Conservation (phyloP, 1,140 invertebrate species). For the Pygmarrhopalites habei region DNA sequence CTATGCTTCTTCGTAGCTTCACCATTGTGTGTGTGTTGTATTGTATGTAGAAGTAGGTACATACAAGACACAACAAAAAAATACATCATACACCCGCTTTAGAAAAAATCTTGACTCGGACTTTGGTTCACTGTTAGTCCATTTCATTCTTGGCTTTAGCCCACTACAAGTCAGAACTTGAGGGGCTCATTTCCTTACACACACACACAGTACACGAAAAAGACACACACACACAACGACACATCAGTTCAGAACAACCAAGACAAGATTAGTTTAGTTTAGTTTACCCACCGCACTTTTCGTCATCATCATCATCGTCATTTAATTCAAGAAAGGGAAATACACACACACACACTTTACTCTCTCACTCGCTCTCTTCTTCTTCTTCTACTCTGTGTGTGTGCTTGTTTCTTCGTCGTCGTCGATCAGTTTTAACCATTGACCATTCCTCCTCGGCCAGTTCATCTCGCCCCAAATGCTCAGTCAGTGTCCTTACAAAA, state of each 20-base stretch:
- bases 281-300: neutral
- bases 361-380: too few relatives aligned
- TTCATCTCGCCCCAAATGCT: too few relatives aligned
- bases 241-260: neutral
- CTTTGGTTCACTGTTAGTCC: neutral
- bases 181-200: neutral
- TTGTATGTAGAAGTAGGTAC: neutral
- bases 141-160: constrained; percentile 5
- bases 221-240: neutral
- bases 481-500: too few relatives aligned
- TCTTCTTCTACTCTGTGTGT: too few relatives aligned
- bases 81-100: neutral
- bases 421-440: too few relatives aligned
- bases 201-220: too few relatives aligned
- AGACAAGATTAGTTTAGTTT: neutral
- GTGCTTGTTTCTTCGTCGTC: too few relatives aligned
- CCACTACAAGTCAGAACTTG: neutral
- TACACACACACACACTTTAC: too few relatives aligned
- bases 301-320: neutral
- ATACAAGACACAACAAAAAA: neutral
- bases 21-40: neutral
- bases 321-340: neutral
- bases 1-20: neutral
- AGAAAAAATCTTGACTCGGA: neutral
- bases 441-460: too few relatives aligned